Base-by-base conservation (phyloP, 2,888 invertebrate genomes). In the Ectemnius lituratus region DNA sequence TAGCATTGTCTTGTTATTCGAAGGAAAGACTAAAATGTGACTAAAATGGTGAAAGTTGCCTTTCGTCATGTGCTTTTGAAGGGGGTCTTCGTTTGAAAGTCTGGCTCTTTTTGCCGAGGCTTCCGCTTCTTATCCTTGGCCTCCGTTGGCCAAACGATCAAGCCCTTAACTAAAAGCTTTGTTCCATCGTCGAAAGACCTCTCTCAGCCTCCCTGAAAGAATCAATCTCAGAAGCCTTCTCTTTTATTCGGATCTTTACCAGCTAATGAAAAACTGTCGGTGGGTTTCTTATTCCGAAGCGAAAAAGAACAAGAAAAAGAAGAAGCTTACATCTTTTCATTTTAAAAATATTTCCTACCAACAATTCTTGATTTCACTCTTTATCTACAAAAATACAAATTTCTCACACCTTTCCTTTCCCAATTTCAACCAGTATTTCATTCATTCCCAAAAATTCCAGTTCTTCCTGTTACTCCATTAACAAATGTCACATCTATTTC, bases 191-290 rank as follows among this genome's bases (percentile, higher is more conserved):
- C 69, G 78, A 73, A 74, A 74, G 76, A 62, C 73, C 28, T 57
- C 66, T 62, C 70, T 81, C 74, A 76, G 76, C 64, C 70, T 76
- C 46, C 49, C 61, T 75, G 74, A 76, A 76, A 81, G 76, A 75
- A 78, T 67, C 66, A 67, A 76, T 72, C 73, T 72, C 58, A 70
- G 37, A 1, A 1, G 67, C 37, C 62, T 28, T 65, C 61, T 63
- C 60, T 56, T 67, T 70, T 63, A 61, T 73, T 79, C 67, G 61
- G 68, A 72, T 70, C 64, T 62, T 45, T 46, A 58, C 60, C 49
- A 70, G 64, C 69, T 81, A 81, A 81, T 79, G 81, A 81, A 78
- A 81, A 81, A 74, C 71, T 70, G 70, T 47, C 59, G 46, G 37
- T 20, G 61, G 58, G 67, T 69, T 58, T 49, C 61, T 2, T 14